Percentiles rank a stretch among this genome's conserved stretches.
Evolutionary conservation across 2,113 vertebrate species (phyloP).

Genomic region (Tricholaema leucomelas): DNA sequence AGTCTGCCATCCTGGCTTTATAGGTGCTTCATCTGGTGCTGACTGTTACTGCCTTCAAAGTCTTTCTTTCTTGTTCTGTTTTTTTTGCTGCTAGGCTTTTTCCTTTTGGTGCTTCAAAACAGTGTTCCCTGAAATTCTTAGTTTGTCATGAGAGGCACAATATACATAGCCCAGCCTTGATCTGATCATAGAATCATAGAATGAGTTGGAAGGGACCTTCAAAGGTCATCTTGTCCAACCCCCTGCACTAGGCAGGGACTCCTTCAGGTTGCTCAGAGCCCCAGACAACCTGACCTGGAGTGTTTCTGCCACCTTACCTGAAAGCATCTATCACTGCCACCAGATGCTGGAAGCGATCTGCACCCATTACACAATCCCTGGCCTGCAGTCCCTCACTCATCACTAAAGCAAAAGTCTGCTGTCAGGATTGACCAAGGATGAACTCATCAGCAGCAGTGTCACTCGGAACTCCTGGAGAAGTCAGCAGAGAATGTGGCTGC

Average conservation of each 20-base stretch:
- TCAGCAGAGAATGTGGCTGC: neutral
- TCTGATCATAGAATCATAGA: neutral
- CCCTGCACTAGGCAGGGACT: too few species aligned
- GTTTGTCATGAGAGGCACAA: neutral
- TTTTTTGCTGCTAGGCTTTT: neutral
- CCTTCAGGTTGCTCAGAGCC: too few species aligned
- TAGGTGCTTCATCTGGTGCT: neutral
- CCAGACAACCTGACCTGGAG: too few species aligned
- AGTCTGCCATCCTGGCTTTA: neutral
- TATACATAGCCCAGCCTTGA: neutral
- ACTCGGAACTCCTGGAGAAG: fast-evolving
- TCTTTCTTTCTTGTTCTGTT: neutral
- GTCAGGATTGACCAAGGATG: neutral
- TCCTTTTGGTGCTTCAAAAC: neutral
- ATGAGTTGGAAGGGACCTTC: neutral
- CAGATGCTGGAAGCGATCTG: neutral
- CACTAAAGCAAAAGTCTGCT: neutral
- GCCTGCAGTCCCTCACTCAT: neutral
- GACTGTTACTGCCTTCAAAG: neutral
- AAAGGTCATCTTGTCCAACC: too few species aligned
- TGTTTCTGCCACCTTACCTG: neutral
- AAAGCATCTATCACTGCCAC: neutral
- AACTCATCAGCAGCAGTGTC: neutral
- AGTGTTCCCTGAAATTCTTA: neutral
- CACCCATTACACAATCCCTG: neutral